Evolutionary conservation across 2,113 vertebrate genomes (phyloP).

Genomic region (Phainopepla nitens): DNA sequence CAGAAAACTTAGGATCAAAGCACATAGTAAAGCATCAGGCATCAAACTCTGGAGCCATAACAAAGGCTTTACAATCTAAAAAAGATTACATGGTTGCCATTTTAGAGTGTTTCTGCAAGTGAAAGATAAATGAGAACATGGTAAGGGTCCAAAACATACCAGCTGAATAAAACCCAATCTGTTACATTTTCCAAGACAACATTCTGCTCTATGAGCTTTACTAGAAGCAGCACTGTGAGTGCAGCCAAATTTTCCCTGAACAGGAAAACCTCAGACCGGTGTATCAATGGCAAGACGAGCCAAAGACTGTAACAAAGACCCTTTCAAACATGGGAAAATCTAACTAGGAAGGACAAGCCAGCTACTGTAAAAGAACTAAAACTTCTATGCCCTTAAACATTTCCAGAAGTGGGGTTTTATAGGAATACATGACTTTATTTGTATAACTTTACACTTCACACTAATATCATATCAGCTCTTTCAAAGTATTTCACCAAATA

Average conservation of each 20-base stretch:
- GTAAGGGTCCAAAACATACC: conserved; percentile 4
- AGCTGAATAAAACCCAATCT: background rate
- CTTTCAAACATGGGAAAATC: background rate
- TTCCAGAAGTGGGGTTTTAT: background rate
- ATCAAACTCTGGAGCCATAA: conserved; percentile 33
- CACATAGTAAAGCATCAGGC: background rate
- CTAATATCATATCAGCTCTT: background rate
- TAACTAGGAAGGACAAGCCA: background rate
- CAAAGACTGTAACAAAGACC: background rate
- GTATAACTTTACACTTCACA: background rate
- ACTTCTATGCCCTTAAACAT: background rate
- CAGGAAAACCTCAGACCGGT: background rate
- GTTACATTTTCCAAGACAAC: background rate
- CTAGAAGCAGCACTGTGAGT: background rate
- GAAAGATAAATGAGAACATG: conserved; percentile 24
- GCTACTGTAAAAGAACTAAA: conserved; percentile 5
- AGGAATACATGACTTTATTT: background rate
- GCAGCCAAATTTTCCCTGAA: background rate
- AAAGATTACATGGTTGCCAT: conserved; percentile 26
- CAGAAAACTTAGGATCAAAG: background rate
- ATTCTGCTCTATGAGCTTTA: background rate
- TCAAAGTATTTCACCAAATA: background rate
- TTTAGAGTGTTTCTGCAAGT: background rate
- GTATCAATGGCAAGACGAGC: background rate
- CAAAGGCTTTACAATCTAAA: conserved; percentile 31